These are phyloP conservation scores for Carcharodon carcharias DNA, from an alignment of 2,797 vertebrate species.

Conservation along the genomic window DNA sequence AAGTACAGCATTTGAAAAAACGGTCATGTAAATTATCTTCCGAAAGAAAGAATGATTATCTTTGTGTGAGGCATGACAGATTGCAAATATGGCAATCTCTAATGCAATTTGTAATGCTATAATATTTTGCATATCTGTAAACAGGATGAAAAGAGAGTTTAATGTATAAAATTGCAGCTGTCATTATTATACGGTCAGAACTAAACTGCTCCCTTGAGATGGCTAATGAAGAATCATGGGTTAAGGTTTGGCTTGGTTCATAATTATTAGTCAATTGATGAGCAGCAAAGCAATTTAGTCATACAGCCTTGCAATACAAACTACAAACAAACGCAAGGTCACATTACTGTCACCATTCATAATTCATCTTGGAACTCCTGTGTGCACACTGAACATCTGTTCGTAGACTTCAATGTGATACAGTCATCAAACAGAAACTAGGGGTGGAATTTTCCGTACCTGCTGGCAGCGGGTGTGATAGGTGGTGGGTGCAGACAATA, in stretches of 20 bases:
- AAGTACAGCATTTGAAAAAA: no score
- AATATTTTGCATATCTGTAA: background rate
- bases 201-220: background rate
- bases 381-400: background rate
- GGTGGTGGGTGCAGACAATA: no score
- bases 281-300: background rate
- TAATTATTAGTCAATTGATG: slow-evolving; percentile 13
- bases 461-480: no score
- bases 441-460: no score
- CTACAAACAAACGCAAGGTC: background rate
- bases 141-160: background rate
- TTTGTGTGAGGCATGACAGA: background rate
- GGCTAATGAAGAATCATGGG: slow-evolving; percentile 11
- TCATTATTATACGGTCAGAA: background rate
- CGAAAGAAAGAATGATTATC: background rate
- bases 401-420: background rate
- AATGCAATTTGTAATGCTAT: background rate
- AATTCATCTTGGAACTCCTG: background rate
- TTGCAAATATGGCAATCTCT: background rate
- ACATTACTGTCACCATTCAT: background rate
- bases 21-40: background rate
- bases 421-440: background rate
- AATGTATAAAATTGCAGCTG: background rate
- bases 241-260: background rate
- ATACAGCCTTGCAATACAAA: background rate